Base-by-base conservation (phyloP, 2,797 vertebrate genomes). In the Spheniscus humboldti region DNA sequence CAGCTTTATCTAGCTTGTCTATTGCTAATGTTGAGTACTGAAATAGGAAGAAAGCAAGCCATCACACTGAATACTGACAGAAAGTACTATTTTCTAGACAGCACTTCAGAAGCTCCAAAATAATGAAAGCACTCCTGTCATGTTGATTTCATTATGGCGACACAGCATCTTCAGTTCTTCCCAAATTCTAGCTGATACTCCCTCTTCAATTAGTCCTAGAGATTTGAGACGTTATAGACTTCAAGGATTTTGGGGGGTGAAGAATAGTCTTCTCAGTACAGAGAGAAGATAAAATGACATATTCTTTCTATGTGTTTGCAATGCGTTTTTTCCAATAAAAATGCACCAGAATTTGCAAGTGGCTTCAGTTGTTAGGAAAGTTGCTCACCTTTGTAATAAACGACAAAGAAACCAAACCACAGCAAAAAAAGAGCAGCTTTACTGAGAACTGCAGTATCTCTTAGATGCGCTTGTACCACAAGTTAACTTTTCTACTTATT, bases 91-190 rank as follows among this genome's bases (percentile, higher is more conserved):
- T 79, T 85, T 83, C 48, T 30, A 79, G 37, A 45, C 33, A 66
- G 45, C 14, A 27, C 18, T 85, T 79, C 18, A 86, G 50, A 76
- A 73, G 24, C 11, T 66, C 22, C n/a, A 59, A 52, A 86, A 66
- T 0, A 79, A 7, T 6, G 16, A 88, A 75, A 64, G 27, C 30
- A 57, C 20, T 35, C 13, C 27, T 45, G 33, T 37, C 0, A 0
- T 7, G 4, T 3, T 74, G 9, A 35, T 86, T 76, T 33, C 60
- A 31, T 33, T 43, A 80, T 7, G 30, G 35, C 11, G 86, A 66
- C 1, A 5, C 1, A 0, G 9, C 19, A 62, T 11, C 39, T 41
- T 75, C 76, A 83, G 43, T 52, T 88, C 35, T 77, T 62, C 28
- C 35, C 48, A 84, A 86, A 78, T 35, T 74, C 68, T 43, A 79